These are phyloP conservation scores for Platyrinchus mystaceus DNA, from an alignment of 2,797 vertebrate species.

Conservation along the genomic window DNA sequence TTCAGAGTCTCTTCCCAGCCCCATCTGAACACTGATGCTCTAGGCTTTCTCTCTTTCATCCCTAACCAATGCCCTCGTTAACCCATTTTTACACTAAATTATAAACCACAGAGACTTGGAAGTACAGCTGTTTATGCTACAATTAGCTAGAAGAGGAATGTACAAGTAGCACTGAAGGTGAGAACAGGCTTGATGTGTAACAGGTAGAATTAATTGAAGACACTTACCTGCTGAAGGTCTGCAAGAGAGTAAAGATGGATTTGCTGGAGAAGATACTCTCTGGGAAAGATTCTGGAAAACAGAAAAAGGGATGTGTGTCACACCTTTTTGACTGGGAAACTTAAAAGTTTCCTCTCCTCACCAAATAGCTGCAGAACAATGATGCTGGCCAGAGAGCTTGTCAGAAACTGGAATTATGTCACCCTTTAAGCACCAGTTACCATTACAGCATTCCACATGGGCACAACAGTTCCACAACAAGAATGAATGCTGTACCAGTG, in stretches of 20 bases:
- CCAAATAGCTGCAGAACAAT: neutral
- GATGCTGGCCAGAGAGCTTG: neutral
- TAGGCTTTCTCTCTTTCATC: neutral
- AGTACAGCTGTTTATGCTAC: neutral
- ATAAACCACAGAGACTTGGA: neutral
- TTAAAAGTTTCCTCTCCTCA: neutral
- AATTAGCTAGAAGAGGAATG: neutral
- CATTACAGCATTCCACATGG: neutral
- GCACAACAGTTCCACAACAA: neutral
- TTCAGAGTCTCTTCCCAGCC: neutral
- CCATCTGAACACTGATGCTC: neutral
- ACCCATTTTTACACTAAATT: neutral
- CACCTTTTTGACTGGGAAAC: neutral
- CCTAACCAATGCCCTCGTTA: neutral
- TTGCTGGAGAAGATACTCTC: constrained; percentile 96
- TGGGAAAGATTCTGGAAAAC: constrained; percentile 90
- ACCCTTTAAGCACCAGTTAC: neutral
- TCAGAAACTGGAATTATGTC: neutral
- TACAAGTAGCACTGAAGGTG: neutral
- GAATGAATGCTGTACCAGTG: neutral
- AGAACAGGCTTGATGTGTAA: neutral
- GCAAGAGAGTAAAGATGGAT: constrained; percentile 96
- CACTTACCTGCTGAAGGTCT: constrained; percentile 93
- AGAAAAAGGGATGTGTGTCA: constrained; percentile 29
- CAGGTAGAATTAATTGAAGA: neutral